Percentiles rank a stretch among this genome's conserved stretches.
These are phyloP conservation scores for Megaceryle torquata DNA, from an alignment of 2,113 vertebrate genomes.

Conservation along the genomic window DNA sequence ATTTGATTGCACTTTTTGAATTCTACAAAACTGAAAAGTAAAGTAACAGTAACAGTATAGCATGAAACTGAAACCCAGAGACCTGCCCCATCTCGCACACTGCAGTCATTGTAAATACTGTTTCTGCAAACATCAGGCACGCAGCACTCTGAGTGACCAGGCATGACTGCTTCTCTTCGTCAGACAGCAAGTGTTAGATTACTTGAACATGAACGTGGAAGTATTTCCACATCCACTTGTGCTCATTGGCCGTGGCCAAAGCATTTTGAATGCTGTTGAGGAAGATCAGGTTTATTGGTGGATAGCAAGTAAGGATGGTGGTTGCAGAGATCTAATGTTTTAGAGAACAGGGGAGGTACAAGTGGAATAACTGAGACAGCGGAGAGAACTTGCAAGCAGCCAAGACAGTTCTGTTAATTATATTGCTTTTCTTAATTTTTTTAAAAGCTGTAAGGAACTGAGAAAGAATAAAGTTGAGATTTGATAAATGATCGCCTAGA, in stretches of 20 bases:
- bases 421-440: neutral
- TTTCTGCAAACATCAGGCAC: neutral
- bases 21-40: neutral
- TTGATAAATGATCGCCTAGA: slow-evolving; percentile 12
- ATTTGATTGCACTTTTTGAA: neutral
- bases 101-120: neutral
- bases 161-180: neutral
- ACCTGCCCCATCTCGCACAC: neutral
- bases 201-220: neutral
- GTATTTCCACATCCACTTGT: neutral
- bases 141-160: neutral
- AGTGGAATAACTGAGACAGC: neutral
- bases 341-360: neutral
- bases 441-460: neutral
- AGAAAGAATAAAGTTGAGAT: neutral
- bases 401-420: slow-evolving; percentile 15
- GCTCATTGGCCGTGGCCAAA: neutral
- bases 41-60: neutral
- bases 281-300: neutral
- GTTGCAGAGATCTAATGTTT: neutral
- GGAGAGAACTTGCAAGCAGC: neutral
- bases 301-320: neutral
- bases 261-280: neutral
- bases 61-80: neutral
- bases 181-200: neutral